A percentile compares a stretch with the other conserved stretches of the same genome.
phyloP scores from a whole-genome alignment of 2,888 invertebrate genomes.

The Andrena fulva region DNA sequence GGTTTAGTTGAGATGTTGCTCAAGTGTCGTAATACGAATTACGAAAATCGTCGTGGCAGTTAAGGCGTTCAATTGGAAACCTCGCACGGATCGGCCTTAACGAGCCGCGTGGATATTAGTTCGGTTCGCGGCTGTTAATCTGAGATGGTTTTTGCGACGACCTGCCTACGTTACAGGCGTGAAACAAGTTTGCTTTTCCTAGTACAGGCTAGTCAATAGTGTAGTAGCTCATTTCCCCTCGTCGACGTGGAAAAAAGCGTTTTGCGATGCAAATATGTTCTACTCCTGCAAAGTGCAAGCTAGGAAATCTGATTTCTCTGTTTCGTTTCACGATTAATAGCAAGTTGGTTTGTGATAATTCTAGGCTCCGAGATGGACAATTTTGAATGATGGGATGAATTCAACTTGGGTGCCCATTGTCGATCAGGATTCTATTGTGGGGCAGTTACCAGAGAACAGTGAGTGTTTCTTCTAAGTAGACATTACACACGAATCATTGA shows the following conservation, averaged over 20 bases:
- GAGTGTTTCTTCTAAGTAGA: slow-evolving; percentile 29
- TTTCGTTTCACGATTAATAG: neutral
- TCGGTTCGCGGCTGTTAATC: slow-evolving; percentile 38
- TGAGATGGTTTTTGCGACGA: slow-evolving; percentile 51
- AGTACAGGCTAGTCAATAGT: neutral
- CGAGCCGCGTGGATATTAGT: slow-evolving; percentile 27
- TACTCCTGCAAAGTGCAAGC: neutral
- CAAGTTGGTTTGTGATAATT: slow-evolving; percentile 57
- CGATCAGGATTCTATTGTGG: slow-evolving; percentile 42
- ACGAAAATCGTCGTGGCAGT: slow-evolving; percentile 5
- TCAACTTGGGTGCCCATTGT: slow-evolving; percentile 49
- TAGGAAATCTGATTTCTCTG: neutral
- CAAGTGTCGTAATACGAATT: neutral
- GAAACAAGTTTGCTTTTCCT: slow-evolving; percentile 23
- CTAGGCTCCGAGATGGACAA: slow-evolving; percentile 68
- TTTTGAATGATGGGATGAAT: slow-evolving; percentile 47
- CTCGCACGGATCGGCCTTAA: neutral
- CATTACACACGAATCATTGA: too few relatives aligned
- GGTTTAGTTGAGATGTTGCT: too few relatives aligned
- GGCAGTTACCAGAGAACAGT: slow-evolving; percentile 76
- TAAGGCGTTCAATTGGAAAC: slow-evolving; percentile 23
- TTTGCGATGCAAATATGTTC: neutral
- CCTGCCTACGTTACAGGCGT: slow-evolving; percentile 35
- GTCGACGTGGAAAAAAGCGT: too few relatives aligned
- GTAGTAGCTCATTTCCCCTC: neutral